Percentiles rank a stretch among this genome's conserved stretches.
Conservation (phyloP, 2,888 invertebrate species). For the Ornithoptera priamus region DNA sequence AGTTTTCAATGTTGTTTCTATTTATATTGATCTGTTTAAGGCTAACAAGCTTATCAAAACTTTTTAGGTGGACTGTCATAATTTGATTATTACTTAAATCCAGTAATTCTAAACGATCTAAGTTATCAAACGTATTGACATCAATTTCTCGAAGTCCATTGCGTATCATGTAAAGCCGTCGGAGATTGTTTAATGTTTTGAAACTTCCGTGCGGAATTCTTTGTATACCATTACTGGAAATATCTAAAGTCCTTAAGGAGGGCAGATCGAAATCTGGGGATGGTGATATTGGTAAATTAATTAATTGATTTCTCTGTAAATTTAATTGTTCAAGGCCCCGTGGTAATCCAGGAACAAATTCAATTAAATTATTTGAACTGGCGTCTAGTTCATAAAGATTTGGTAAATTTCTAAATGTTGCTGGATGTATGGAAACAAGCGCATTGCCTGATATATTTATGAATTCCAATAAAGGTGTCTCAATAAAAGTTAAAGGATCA, state of each 20-base stretch:
- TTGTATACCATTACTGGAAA: constrained; percentile 87
- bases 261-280: constrained; percentile 87
- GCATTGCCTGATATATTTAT: constrained; percentile 89
- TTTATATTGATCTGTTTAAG: constrained; percentile 86
- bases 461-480: constrained; percentile 86
- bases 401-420: constrained; percentile 86
- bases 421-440: constrained; percentile 84
- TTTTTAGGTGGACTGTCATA: constrained; percentile 82
- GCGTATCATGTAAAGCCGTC: constrained; percentile 85
- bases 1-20: constrained; percentile 86
- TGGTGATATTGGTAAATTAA: constrained; percentile 81
- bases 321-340: constrained; percentile 87
- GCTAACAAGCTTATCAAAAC: constrained; percentile 82
- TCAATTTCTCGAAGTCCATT: constrained; percentile 87
- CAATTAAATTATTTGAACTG: constrained; percentile 85
- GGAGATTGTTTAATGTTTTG: constrained; percentile 83
- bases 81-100: constrained; percentile 89
- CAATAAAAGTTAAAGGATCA: constrained; percentile 86
- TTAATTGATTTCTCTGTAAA: constrained; percentile 85
- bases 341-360: constrained; percentile 88
- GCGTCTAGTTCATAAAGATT: constrained; percentile 89
- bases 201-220: constrained; percentile 83
- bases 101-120: constrained; percentile 84
- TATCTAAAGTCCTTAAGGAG: constrained; percentile 85
- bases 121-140: constrained; percentile 84